Percentiles rank a stretch among this genome's conserved stretches.
phyloP scores from a whole-genome alignment of 2,888 invertebrate genomes.

The Brachynemurus nebulosus region DNA sequence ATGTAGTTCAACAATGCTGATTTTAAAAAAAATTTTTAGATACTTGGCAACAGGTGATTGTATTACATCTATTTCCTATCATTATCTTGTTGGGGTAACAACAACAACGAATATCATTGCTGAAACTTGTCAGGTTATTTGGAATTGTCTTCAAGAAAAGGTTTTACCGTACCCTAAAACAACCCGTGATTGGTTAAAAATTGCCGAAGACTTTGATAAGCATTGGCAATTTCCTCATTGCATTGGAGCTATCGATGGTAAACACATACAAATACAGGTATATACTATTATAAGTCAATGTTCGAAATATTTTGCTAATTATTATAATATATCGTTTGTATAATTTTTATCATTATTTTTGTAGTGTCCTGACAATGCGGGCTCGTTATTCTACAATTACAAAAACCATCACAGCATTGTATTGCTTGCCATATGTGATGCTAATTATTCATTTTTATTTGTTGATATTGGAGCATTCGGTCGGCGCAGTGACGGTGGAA shows the following conservation, averaged over 20 bases:
- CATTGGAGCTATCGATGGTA: conserved; percentile 4
- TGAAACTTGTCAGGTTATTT: background rate
- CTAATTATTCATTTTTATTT: conserved; percentile 1
- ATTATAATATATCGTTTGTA: background rate
- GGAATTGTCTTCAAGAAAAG: background rate
- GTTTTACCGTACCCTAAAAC: background rate
- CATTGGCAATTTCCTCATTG: conserved; percentile 1
- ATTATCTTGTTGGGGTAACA: background rate
- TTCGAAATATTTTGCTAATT: background rate
- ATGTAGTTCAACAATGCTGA: background rate
- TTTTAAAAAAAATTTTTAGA: background rate
- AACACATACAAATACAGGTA: conserved; percentile 3
- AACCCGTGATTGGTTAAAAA: background rate
- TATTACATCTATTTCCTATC: background rate
- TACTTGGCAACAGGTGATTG: background rate
- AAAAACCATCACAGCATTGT: conserved; percentile 16
- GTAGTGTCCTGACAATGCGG: conserved; percentile 14
- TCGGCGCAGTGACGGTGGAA: conserved; percentile 1
- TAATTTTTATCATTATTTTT: conserved; percentile 1
- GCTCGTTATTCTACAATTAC: conserved; percentile 16
- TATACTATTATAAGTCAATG: background rate
- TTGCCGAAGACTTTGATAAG: background rate
- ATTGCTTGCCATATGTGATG: conserved; percentile 13
- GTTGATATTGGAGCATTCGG: background rate
- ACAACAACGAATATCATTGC: background rate